Base-by-base conservation (phyloP, 2,888 invertebrate genomes). In the Scrobipalpa costella region DNA sequence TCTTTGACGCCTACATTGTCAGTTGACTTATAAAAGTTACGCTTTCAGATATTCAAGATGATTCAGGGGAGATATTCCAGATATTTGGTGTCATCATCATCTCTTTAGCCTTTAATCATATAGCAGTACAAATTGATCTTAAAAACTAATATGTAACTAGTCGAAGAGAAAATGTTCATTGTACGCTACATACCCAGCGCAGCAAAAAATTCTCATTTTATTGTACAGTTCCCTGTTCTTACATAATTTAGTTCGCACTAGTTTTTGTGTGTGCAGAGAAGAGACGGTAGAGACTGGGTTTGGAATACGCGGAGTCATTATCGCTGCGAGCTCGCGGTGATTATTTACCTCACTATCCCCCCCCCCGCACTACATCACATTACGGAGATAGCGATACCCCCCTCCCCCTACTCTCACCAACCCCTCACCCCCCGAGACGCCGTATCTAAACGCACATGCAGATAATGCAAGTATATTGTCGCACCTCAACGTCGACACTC, bases 271-370 rank as follows among this genome's bases (percentile, higher is more conserved):
- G 15, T 44, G 15, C 6, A 15, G 17, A 17, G 9, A 9, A 15
- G 17, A 17, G 9, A 9, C 17, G 49, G 8, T 17, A 27, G 27
- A 27, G 11, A 19, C 13, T 21, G 50, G 2, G n/a, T n/a, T n/a
- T 11, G 50, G 21, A 52, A 21, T 52, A 21, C 11, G 21, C 13
- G 15, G 27, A 52, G 50, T 52, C 50, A 52, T 52, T 52, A 52
- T 52, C 50, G 50, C 49, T 19, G 49, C 50, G 50, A 52, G 50
- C 50, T 21, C 50, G 50, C 50, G 19, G 50, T 52, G 50, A 52
- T 52, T 52, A 52, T 52, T 52, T 52, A 52, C 50, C 50, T 52
- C 50, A 27, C 50, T 21, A 27, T 21, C 21, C 50, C 11, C 50
- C 21, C 15, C 50, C 19, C 50, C 2, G 13, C 27, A 52, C 50